Evolutionary conservation across 2,888 invertebrate species (phyloP).

Genomic region (Pocota personata): DNA sequence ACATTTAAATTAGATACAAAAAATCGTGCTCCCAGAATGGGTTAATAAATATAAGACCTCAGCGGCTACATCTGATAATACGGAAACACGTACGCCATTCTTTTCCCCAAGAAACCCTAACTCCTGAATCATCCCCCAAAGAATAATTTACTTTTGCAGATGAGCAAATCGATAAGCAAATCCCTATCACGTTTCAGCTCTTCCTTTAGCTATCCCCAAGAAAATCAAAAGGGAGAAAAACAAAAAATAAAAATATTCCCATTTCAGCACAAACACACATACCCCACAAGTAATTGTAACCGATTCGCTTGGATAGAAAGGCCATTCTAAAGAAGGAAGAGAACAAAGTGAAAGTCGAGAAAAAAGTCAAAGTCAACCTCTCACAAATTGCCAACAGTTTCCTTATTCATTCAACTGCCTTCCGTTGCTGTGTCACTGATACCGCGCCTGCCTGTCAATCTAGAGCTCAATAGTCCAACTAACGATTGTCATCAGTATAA

Average conservation of each 20-base stretch:
- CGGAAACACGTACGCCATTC: constrained; percentile 8
- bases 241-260: constrained; percentile 35
- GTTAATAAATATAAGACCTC: neutral
- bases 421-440: neutral
- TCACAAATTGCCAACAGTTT: constrained; percentile 57
- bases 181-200: constrained; percentile 45
- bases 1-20: constrained; percentile 45
- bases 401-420: constrained; percentile 43
- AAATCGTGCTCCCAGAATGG: constrained; percentile 3
- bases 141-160: constrained; percentile 22
- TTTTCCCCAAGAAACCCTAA: neutral
- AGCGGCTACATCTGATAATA: neutral
- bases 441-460: constrained; percentile 26
- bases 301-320: constrained; percentile 31
- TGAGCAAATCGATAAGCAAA: constrained; percentile 66
- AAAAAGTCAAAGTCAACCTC: constrained; percentile 50
- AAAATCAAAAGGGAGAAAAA: constrained; percentile 29
- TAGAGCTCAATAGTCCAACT: constrained; percentile 63
- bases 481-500: constrained; percentile 71
- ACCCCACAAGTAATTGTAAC: constrained; percentile 40
- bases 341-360: neutral
- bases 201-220: neutral
- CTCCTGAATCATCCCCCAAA: constrained; percentile 10
- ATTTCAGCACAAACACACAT: constrained; percentile 41
- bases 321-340: neutral